Evolutionary conservation across 2,113 vertebrate genomes (phyloP), one percentile per base, ranked within the genome.

Genomic region (Oryzias melastigma): DNA sequence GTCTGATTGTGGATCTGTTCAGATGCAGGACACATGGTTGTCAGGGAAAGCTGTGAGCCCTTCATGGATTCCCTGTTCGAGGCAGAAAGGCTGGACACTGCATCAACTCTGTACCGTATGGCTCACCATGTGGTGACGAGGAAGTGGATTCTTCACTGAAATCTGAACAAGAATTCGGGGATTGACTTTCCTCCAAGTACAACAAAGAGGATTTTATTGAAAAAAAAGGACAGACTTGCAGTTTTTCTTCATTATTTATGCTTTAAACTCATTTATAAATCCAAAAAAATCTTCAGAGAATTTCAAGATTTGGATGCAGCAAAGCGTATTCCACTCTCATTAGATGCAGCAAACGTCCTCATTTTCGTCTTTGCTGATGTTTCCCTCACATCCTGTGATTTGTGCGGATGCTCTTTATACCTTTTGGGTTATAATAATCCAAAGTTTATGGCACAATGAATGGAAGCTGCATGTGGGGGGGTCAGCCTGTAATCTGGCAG

Each of bases 401-500:
- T 12, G 35, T 35, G 35, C 10, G 35, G 10, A 35, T 12, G 35
- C 35, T 35, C 35, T 35, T 35, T 35, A 12, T 10, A 8, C 35
- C 35, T 35, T n/a, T 10, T 18, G 46, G 73, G 59, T 62, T 52
- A 25, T 51, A 66, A 73, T 71, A 75, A 75, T 68, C 71, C 14
- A 41, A 49, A 50, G 55, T 60, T 55, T 71, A 47, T 83, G 78
- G 74, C 61, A 63, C 25, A 65, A 70, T 77, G 63, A 52, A 52
- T 53, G 65, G 54, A 48, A 71, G 80, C 40, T 55, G 58, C 43
- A 57, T 52, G 58, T 43, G 56, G 7, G 43, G 52, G 40, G 41
- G 35, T 52, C 5, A 56, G 58, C 77, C 72, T 80, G 62, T 85
- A 83, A 88, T 78, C 73, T 78, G 73, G 58, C 62, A 76, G 68